Conservation (phyloP, 2,888 invertebrate genomes). For the Tiliacea aurago region DNA sequence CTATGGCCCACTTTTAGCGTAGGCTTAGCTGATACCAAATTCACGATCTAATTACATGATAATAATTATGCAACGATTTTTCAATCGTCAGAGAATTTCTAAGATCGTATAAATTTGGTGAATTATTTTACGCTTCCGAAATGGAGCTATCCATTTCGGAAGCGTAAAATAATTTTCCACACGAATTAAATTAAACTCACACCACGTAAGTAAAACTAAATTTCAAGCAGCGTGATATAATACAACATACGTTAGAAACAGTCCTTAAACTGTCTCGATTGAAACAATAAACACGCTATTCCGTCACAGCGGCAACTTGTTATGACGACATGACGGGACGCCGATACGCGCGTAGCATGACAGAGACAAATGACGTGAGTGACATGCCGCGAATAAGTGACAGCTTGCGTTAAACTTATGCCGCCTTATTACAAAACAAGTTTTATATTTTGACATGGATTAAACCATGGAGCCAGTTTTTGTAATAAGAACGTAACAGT, state of each 20-base stretch:
- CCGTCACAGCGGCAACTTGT: slow-evolving; percentile 51
- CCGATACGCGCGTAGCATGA: slow-evolving; percentile 56
- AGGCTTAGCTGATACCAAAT: background rate
- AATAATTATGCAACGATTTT: background rate
- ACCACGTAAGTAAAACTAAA: slow-evolving; percentile 21
- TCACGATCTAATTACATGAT: background rate
- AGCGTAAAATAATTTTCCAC: background rate
- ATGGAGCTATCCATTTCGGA: background rate
- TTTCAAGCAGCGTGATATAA: slow-evolving; percentile 37
- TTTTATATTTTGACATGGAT: too few relatives aligned
- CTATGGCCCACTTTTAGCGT: background rate
- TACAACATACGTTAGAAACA: slow-evolving; percentile 22
- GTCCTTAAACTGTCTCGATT: slow-evolving; percentile 50
- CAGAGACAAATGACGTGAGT: slow-evolving; percentile 61
- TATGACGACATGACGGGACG: slow-evolving; percentile 57
- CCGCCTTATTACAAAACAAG: too few relatives aligned
- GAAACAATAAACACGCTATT: slow-evolving; percentile 58
- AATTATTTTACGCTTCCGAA: too few relatives aligned
- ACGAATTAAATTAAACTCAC: slow-evolving; percentile 17
- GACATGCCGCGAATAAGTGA: slow-evolving; percentile 48
- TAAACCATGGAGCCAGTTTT: too few relatives aligned
- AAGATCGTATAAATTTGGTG: too few relatives aligned
- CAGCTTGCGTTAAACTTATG: slow-evolving; percentile 43
- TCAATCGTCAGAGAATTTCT: background rate
- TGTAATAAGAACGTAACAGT: too few relatives aligned